Conservation (phyloP, 30 jellyfish, hydroid and myxozoan genomes). For the Phacellophora camtschatica region DNA sequence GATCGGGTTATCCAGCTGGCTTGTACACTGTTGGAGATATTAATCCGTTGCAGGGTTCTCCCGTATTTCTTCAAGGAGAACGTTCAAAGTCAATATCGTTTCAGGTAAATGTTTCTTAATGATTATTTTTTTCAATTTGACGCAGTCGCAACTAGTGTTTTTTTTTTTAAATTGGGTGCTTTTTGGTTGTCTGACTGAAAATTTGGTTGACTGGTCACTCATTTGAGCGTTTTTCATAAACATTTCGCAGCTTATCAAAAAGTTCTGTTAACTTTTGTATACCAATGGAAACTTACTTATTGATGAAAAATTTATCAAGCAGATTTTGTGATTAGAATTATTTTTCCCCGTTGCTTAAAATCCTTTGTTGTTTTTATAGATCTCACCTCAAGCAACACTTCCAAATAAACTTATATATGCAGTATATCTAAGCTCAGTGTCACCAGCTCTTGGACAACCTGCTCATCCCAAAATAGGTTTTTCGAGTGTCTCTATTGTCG, state of each 20-base stretch:
- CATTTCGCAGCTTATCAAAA: no score
- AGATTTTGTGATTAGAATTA: no score
- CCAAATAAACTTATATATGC: conserved; percentile 46
- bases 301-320: no score
- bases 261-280: no score
- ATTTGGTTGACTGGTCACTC: no score
- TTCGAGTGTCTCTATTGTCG: conserved; percentile 58
- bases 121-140: no score
- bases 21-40: conserved; percentile 45
- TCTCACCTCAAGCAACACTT: not conserved
- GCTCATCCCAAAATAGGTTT: conserved; percentile 74
- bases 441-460: conserved; percentile 59
- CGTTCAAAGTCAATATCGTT: conserved; percentile 38
- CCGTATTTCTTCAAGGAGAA: conserved; percentile 60
- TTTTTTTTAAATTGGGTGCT: no score
- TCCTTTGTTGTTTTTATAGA: not conserved
- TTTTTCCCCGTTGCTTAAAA: not conserved
- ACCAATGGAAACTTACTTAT: no score
- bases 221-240: no score
- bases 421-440: conserved; percentile 31
- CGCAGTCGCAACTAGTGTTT: no score
- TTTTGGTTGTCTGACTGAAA: no score
- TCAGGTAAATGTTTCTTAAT: conserved; percentile 35
- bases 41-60: conserved; percentile 62
- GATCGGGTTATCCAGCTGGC: conserved; percentile 72